These are phyloP conservation scores for Amblyornis subalaris DNA, from an alignment of 2,113 vertebrate species.

Conservation along the genomic window DNA sequence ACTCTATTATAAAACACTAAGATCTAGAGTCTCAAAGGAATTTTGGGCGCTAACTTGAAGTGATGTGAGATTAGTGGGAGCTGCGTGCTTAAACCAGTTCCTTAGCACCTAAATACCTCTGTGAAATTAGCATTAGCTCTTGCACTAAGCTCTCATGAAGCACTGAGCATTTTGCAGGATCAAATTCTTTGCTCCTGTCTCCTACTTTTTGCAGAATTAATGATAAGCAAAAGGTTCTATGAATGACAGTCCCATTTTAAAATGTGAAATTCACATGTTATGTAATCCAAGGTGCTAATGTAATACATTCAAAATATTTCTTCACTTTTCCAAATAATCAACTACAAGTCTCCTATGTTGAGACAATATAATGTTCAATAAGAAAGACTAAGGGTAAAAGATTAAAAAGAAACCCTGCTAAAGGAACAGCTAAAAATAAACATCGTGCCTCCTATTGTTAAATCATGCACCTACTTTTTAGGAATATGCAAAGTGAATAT, in stretches of 20 bases:
- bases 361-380: neutral
- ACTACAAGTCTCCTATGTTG: neutral
- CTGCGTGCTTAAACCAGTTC: neutral
- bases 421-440: neutral
- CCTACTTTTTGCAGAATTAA: neutral
- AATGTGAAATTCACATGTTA: neutral
- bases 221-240: neutral
- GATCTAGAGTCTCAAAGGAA: neutral
- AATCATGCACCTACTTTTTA: conserved; percentile 25
- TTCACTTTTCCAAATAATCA: neutral
- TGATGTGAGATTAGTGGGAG: neutral
- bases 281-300: neutral
- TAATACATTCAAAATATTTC: neutral
- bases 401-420: neutral
- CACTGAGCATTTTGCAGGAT: neutral
- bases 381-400: neutral
- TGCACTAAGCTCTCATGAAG: neutral
- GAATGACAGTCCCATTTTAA: neutral
- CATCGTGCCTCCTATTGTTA: neutral
- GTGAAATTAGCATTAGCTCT: neutral
- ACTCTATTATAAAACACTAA: neutral
- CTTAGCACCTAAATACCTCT: neutral
- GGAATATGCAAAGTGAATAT: conserved; percentile 42
- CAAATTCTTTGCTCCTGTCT: neutral
- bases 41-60: neutral